phyloP scores from a whole-genome alignment of 2,888 invertebrate species.

The Macrosiphum euphorbiae region DNA sequence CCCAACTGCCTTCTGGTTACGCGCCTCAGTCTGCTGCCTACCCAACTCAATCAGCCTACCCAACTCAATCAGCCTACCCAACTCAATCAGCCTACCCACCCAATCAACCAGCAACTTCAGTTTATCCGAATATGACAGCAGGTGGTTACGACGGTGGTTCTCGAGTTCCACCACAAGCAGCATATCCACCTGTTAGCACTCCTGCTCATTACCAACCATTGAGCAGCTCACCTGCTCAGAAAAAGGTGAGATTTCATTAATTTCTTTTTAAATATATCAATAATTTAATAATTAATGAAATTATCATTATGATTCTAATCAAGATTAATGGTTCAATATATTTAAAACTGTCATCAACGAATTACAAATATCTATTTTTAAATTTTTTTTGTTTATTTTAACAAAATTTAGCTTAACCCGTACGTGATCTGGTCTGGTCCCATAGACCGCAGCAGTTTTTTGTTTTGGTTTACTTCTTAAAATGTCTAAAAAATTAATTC shows the following conservation, averaged over 20 bases:
- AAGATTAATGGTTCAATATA: background rate
- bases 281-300: background rate
- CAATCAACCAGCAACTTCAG: conserved; percentile 63
- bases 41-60: conserved; percentile 57
- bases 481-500: too few species aligned
- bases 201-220: conserved; percentile 63
- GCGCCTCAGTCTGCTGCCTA: conserved; percentile 52
- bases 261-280: conserved; percentile 29
- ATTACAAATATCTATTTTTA: background rate
- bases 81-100: conserved; percentile 63
- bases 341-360: background rate
- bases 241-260: conserved; percentile 60
- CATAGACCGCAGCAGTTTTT: too few species aligned
- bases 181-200: conserved; percentile 55
- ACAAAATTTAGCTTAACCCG: background rate
- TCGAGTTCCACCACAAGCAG: conserved; percentile 61
- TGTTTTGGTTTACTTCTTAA: too few species aligned
- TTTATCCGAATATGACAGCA: conserved; percentile 65
- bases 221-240: conserved; percentile 57
- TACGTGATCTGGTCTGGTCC: too few species aligned
- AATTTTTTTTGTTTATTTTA: background rate
- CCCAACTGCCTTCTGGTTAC: conserved; percentile 61
- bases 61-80: conserved; percentile 62
- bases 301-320: background rate
- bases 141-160: conserved; percentile 54